These are phyloP conservation scores for Thelaira solivaga DNA, from an alignment of 2,888 invertebrate species.

Conservation along the genomic window DNA sequence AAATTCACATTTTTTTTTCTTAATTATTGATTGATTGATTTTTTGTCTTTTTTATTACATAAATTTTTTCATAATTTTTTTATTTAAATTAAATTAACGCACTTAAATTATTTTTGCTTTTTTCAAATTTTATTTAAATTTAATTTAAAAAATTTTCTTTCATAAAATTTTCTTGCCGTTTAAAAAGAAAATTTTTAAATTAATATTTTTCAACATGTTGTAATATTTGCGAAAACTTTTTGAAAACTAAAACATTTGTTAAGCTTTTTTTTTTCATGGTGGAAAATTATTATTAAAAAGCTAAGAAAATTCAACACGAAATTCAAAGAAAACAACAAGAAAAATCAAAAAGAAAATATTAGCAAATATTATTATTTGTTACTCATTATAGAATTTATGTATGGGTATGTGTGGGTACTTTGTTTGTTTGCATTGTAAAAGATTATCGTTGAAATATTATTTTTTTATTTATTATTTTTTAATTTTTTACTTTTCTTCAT, in stretches of 20 bases:
- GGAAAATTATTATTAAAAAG: constrained; percentile 53
- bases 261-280: constrained; percentile 59
- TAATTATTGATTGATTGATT: background rate
- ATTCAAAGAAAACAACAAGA: constrained; percentile 20
- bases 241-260: constrained; percentile 68
- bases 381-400: constrained; percentile 11
- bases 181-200: constrained; percentile 12
- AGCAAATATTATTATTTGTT: constrained; percentile 27
- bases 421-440: constrained; percentile 30
- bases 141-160: background rate
- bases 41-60: background rate
- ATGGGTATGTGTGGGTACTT: too few relatives aligned
- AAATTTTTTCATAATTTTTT: constrained; percentile 13
- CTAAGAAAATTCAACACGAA: constrained; percentile 19
- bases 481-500: background rate
- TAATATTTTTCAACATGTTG: constrained; percentile 58
- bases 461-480: background rate
- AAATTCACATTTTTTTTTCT: background rate
- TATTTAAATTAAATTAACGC: too few relatives aligned
- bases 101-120: background rate
- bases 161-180: background rate
- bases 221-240: constrained; percentile 71
- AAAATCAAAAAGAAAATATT: constrained; percentile 36
- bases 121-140: background rate
- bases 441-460: constrained; percentile 10